Conservation (phyloP, 2,797 vertebrate species). For the Manis crassicaudata region DNA sequence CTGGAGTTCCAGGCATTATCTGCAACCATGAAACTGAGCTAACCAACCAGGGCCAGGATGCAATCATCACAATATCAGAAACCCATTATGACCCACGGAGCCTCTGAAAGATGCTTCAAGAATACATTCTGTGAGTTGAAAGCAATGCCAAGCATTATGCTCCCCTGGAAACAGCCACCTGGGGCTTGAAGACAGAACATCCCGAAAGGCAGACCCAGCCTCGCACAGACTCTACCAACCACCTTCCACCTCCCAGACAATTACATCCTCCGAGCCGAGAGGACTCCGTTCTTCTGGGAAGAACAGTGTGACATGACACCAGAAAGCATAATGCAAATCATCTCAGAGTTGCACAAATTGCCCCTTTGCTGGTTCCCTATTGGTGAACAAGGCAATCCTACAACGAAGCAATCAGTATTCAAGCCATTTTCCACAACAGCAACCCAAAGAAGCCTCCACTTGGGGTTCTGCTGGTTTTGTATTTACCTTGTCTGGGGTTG, state of each 20-base stretch:
- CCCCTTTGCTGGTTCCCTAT: not conserved
- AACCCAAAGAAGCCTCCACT: not conserved
- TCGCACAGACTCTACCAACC: not conserved
- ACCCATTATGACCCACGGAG: not conserved
- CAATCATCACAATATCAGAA: constrained; percentile 46
- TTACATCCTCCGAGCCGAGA: not conserved
- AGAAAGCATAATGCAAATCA: not conserved
- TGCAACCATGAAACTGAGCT: not conserved
- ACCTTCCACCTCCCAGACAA: not conserved
- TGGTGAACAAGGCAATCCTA: not conserved
- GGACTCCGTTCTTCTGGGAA: not conserved
- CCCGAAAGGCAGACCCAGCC: not conserved
- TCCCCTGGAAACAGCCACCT: constrained; percentile 7
- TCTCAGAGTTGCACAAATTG: not conserved
- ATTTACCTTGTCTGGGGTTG: not conserved
- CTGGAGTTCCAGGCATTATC: not conserved
- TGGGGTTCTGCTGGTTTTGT: accelerated
- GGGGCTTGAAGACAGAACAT: not conserved
- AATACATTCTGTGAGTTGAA: not conserved
- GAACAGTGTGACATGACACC: not conserved
- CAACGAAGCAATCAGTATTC: not conserved
- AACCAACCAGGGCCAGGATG: constrained; percentile 30
- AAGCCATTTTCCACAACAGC: not conserved
- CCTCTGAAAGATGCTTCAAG: not conserved
- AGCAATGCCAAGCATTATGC: not conserved